Percentiles rank a stretch among this genome's conserved stretches.
phyloP scores from a whole-genome alignment of 2,113 vertebrate species.

The Garra rufa region DNA sequence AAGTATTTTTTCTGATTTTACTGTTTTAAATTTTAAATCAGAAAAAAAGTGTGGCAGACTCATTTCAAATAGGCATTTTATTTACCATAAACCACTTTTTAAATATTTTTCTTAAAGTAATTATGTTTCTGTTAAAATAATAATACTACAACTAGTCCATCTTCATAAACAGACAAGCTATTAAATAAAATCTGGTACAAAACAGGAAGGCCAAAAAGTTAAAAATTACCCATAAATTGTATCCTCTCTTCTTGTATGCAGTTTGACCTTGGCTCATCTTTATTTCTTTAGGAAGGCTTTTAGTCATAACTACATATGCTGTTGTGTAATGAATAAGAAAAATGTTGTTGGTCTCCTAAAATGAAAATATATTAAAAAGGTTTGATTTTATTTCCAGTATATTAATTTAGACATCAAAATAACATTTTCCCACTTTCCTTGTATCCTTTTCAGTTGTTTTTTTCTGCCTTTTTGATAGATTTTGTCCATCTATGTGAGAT shows the following conservation, averaged over 20 bases:
- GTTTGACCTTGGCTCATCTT: neutral
- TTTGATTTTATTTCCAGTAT: neutral
- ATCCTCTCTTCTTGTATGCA: neutral
- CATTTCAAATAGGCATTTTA: neutral
- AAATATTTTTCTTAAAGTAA: neutral
- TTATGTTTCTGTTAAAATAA: neutral
- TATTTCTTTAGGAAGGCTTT: neutral
- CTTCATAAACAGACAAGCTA: neutral
- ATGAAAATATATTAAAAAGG: neutral
- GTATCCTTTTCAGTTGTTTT: neutral
- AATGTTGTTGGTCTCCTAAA: neutral
- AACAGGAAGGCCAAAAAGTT: neutral
- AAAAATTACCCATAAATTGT: neutral
- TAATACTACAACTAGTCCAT: neutral
- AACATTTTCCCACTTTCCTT: neutral
- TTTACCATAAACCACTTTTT: neutral
- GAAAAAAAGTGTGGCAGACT: neutral
- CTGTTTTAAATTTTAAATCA: neutral
- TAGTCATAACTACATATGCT: neutral
- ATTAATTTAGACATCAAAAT: neutral
- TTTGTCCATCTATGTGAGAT: slow-evolving; percentile 56
- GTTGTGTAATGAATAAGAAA: neutral
- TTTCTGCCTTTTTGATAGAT: slow-evolving; percentile 1
- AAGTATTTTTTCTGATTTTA: neutral
- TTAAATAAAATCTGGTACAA: neutral